These are phyloP conservation scores for Tiphia femorata DNA, from an alignment of 2,888 invertebrate genomes.

Conservation along the genomic window DNA sequence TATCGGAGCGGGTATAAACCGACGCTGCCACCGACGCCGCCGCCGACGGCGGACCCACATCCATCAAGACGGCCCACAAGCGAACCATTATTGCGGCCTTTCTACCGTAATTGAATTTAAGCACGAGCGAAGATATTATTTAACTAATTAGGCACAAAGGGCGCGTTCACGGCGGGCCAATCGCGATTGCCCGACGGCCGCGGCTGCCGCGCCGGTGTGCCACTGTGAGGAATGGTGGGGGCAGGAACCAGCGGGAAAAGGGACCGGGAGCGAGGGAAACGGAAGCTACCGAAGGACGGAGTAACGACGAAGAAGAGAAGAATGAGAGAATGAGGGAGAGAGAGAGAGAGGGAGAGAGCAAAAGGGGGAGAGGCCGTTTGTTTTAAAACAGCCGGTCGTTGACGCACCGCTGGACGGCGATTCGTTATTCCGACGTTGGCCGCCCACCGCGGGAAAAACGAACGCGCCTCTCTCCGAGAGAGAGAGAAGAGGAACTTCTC, in stretches of 20 bases:
- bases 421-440: conserved; percentile 52
- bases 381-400: conserved; percentile 53
- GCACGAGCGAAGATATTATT: conserved; percentile 67
- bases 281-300: background rate
- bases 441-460: conserved; percentile 47
- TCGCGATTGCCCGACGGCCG: conserved; percentile 53
- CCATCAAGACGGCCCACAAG: conserved; percentile 65
- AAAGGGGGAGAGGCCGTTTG: conserved; percentile 45
- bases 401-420: conserved; percentile 46
- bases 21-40: conserved; percentile 25
- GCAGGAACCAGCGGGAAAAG: background rate
- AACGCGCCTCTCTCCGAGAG: conserved; percentile 23
- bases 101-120: conserved; percentile 65
- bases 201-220: conserved; percentile 31
- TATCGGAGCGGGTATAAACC: conserved; percentile 31
- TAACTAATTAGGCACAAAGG: conserved; percentile 67
- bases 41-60: conserved; percentile 49
- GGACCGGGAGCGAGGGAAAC: conserved; percentile 21
- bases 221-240: conserved; percentile 1
- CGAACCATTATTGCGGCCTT: conserved; percentile 63
- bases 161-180: conserved; percentile 59
- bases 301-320: background rate
- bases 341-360: conserved; percentile 13
- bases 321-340: conserved; percentile 12
- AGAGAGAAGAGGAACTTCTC: too few species aligned